phyloP scores from a whole-genome alignment of 2,113 vertebrate species.

The Grammomys dolichurus region DNA sequence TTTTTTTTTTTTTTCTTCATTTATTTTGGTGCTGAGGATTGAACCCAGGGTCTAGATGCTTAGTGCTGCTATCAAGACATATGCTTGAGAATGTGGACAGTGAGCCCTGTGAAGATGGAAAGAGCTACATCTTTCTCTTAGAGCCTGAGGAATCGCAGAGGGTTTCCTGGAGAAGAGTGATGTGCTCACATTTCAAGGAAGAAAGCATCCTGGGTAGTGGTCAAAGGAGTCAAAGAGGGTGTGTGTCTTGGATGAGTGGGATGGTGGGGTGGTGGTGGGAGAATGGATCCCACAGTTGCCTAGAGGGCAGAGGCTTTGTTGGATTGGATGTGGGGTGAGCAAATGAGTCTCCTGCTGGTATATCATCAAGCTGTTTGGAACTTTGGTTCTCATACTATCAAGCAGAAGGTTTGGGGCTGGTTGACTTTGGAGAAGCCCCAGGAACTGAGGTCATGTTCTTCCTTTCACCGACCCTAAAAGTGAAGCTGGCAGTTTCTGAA shows the following conservation, averaged over 20 bases:
- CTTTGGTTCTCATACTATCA: not conserved
- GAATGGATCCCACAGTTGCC: not conserved
- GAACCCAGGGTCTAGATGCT: not conserved
- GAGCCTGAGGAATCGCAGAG: not conserved
- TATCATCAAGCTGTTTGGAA: not conserved
- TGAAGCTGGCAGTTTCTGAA: not conserved
- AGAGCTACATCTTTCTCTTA: not conserved
- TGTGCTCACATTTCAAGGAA: slow-evolving; percentile 27
- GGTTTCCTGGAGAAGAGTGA: not conserved
- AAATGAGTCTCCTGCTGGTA: not conserved
- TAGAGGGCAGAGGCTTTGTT: not conserved
- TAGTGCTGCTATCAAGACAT: not conserved
- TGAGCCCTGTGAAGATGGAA: not conserved
- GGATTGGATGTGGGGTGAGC: not conserved
- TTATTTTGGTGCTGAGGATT: not conserved
- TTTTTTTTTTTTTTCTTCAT: no score
- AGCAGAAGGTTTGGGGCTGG: not conserved
- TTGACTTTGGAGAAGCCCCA: not conserved
- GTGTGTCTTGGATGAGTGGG: not conserved
- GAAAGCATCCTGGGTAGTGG: not conserved
- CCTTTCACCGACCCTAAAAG: not conserved
- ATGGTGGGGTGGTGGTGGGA: not conserved
- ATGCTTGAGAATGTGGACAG: not conserved
- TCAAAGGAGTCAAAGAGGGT: not conserved
- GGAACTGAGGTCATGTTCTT: slow-evolving; percentile 40